Percentiles rank a stretch among this genome's conserved stretches.
Evolutionary conservation across 2,797 vertebrate genomes (phyloP).

Genomic region (Cossypha caffra): DNA sequence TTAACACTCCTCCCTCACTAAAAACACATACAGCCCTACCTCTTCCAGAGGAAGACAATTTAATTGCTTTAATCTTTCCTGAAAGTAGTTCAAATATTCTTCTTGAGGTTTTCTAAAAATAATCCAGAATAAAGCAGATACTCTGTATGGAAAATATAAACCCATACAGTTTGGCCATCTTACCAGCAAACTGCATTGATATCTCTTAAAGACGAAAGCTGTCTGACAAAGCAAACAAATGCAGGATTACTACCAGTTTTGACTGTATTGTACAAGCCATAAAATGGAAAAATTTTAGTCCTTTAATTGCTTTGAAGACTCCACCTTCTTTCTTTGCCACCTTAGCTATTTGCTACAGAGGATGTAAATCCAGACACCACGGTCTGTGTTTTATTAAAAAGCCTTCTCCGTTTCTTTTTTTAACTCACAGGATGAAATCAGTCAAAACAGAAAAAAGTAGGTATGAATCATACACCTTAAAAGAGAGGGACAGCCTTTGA

Average conservation of each 20-base stretch:
- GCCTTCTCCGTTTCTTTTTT: neutral
- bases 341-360: neutral
- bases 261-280: neutral
- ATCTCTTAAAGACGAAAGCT: neutral
- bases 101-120: neutral
- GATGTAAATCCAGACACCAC: neutral
- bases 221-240: neutral
- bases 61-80: neutral
- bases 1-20: neutral
- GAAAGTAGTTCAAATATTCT: neutral
- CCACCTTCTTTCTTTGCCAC: neutral
- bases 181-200: neutral
- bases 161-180: neutral
- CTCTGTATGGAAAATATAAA: neutral
- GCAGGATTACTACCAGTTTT: neutral
- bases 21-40: neutral
- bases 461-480: neutral
- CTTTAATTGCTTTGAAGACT: neutral
- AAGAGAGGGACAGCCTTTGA: neutral
- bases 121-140: neutral
- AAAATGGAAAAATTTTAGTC: neutral
- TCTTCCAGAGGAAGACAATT: neutral
- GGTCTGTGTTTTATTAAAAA: neutral
- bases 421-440: neutral
- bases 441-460: neutral